Evolutionary conservation across 64 coral and sea anemone genomes (phyloP).

Genomic region (Stichodactyla helianthus): DNA sequence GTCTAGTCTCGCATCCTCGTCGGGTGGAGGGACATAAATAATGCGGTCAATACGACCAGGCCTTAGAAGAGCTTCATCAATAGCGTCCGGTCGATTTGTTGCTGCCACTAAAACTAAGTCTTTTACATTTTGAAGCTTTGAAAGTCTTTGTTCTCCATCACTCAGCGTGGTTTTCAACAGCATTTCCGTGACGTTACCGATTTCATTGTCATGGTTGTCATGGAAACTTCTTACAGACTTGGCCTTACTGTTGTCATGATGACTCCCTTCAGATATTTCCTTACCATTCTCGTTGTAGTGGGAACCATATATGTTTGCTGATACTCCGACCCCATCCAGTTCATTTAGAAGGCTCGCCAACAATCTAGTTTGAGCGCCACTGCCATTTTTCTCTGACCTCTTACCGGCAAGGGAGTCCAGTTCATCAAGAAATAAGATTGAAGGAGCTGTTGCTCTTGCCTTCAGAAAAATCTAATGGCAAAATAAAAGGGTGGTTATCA

Average conservation of each 20-base stretch:
- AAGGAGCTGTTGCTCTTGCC: conserved; percentile 85
- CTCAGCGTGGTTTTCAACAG: neutral
- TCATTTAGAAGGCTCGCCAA: conserved; percentile 92
- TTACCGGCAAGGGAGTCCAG: conserved; percentile 84
- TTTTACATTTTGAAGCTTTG: conserved; percentile 20
- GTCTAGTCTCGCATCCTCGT: conserved; percentile 74
- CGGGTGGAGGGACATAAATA: conserved; percentile 92
- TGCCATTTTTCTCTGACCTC: conserved; percentile 43
- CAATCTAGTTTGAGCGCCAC: conserved; percentile 53
- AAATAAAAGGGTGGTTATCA: too few species aligned
- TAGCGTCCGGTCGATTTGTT: conserved; percentile 82
- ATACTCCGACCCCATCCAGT: conserved; percentile 94
- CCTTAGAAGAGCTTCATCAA: conserved; percentile 85
- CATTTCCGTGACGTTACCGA: neutral
- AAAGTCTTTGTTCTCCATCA: neutral
- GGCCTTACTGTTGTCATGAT: neutral
- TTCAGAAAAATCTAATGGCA: conserved; percentile 71
- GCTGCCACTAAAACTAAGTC: conserved; percentile 86
- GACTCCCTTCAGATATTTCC: neutral
- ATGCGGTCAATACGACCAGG: conserved; percentile 88
- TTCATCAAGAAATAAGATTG: conserved; percentile 88
- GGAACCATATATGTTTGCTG: conserved; percentile 73
- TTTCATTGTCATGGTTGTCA: too few species aligned
- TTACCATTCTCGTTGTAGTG: neutral
- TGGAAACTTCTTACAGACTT: neutral